Base-by-base conservation (phyloP, 2,797 vertebrate species). In the Sebastes melanostomus region DNA sequence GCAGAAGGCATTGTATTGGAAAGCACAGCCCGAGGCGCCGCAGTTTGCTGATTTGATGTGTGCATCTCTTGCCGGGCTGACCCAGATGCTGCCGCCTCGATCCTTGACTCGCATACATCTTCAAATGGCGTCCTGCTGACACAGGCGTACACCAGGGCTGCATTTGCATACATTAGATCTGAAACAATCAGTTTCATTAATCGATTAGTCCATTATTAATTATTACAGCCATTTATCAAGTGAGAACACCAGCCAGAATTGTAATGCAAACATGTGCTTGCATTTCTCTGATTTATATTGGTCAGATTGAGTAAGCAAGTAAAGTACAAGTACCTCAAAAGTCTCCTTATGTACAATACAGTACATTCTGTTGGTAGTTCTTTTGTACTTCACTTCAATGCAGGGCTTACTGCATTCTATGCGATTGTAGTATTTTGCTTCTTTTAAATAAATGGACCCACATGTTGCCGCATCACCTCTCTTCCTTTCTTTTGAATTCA, bases 1-100 rank as follows among this genome's bases (percentile, higher is more conserved):
- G 91, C 78, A 86, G 83, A 80, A 83, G 82, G 63, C 72, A 55
- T 73, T 76, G 81, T 85, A 12, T 81, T 72, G 69, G 72, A 83
- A 88, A 80, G 78, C 38, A 62, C 62, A 69, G 83, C 88, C 61
- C 1, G 63, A 77, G 84, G 84, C 88, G 78, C 59, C 72, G 78
- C 42, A 77, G 78, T 38, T 68, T 46, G 77, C 80, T 73, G 83
- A 85, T 80, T 73, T 66, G 63, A 88, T 67, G 61, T 27, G 66
- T 78, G 80, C 66, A 50, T 71, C 69, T 82, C 73, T 71, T 67
- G 86, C 68, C 2, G 30, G 32, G 54, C 63, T 78, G 87, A 86
- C 82, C 81, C 90, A 85, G 75, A 85, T 80, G 80, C 81, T 66
- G 80, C 42, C 55, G 80, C 42, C 58, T 69, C 13, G 1, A 71